phyloP scores from a whole-genome alignment of 2,113 vertebrate species.

The Lycocorax pyrrhopterus region DNA sequence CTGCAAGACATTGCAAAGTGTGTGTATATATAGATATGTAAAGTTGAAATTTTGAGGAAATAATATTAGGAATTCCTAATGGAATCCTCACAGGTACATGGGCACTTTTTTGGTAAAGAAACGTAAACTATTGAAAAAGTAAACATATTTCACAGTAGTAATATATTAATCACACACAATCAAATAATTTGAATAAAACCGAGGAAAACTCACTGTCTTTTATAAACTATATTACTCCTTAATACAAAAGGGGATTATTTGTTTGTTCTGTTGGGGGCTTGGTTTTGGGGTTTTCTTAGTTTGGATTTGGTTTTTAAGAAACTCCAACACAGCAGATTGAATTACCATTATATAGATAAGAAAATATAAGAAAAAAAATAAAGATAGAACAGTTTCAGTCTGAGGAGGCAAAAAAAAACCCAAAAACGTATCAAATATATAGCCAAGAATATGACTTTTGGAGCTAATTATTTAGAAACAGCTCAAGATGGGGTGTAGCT shows the following conservation, averaged over 20 bases:
- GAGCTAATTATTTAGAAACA: constrained; percentile 53
- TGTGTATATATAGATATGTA: background rate
- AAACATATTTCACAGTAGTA: background rate
- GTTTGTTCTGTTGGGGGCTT: background rate
- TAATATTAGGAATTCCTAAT: background rate
- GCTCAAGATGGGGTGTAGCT: background rate
- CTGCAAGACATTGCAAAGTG: background rate
- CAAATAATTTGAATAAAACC: background rate
- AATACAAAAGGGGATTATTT: rapidly evolving
- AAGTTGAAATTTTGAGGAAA: background rate
- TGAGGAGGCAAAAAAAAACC: background rate
- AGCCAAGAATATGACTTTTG: constrained; percentile 7
- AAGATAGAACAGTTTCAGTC: background rate
- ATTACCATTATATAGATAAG: background rate
- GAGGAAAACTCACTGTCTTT: background rate
- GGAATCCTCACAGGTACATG: background rate
- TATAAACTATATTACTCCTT: background rate
- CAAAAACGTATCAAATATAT: background rate
- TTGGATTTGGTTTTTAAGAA: background rate
- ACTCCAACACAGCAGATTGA: background rate
- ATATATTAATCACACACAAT: background rate
- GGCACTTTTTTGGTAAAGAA: background rate
- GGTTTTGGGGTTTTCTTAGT: background rate
- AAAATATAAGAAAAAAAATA: background rate
- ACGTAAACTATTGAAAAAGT: background rate